A percentile compares a stretch with the other conserved stretches of the same genome.
Evolutionary conservation across 2,888 invertebrate species (phyloP).

Genomic region (Deilephila elpenor): DNA sequence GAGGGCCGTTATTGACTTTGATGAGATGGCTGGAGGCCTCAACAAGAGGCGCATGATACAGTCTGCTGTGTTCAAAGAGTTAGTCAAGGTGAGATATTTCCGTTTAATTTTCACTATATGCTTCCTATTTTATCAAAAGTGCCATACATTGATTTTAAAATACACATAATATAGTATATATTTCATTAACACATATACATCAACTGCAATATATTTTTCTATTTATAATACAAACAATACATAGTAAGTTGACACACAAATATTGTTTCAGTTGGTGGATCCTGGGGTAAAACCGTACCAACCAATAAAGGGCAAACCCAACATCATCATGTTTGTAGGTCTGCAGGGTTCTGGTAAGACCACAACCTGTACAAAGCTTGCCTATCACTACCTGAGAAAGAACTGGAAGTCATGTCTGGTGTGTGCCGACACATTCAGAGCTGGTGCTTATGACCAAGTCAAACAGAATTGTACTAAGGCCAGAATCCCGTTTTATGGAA

Average conservation of each 20-base stretch:
- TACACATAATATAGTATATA: no score
- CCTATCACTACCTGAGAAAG: conserved; percentile 99
- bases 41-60: conserved; percentile 99
- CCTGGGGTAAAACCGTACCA: conserved; percentile 98
- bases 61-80: conserved; percentile 98
- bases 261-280: conserved; percentile 91
- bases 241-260: neutral
- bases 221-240: no score
- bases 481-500: conserved; percentile 99
- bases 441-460: conserved; percentile 99
- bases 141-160: no score
- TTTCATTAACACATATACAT: no score
- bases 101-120: no score
- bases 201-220: no score
- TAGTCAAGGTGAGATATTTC: conserved; percentile 90
- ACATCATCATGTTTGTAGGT: conserved; percentile 99
- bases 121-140: no score
- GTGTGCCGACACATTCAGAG: conserved; percentile 99
- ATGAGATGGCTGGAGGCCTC: conserved; percentile 99
- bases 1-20: conserved; percentile 98
- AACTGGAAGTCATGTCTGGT: conserved; percentile 99
- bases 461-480: conserved; percentile 99
- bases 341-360: conserved; percentile 99
- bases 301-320: conserved; percentile 97
- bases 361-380: conserved; percentile 99